phyloP scores from a whole-genome alignment of 2,113 vertebrate species.

The Alosa alosa region DNA sequence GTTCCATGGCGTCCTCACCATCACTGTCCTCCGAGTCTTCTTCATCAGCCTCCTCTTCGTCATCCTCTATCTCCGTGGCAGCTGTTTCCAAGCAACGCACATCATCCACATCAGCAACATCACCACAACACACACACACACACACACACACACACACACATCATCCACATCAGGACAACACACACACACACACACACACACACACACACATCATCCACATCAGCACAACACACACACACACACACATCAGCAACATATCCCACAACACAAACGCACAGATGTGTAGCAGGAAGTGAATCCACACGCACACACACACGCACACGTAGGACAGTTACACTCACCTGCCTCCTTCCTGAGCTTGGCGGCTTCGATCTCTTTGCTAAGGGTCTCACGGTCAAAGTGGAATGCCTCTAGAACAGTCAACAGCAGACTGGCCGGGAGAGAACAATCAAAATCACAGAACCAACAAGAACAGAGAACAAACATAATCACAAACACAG shows the following conservation, averaged over 20 bases:
- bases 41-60: slow-evolving; percentile 59
- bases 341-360: slow-evolving; percentile 70
- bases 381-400: slow-evolving; percentile 86
- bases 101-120: background rate
- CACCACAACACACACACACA: too few species aligned
- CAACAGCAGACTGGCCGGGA: slow-evolving; percentile 80
- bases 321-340: slow-evolving; percentile 53
- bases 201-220: too few species aligned
- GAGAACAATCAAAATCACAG: slow-evolving; percentile 13
- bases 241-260: background rate
- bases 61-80: slow-evolving; percentile 47
- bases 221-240: too few species aligned
- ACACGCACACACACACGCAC: background rate
- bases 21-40: slow-evolving; percentile 73
- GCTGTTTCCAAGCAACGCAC: background rate
- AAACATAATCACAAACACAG: background rate
- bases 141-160: too few species aligned
- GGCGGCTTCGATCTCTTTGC: slow-evolving; percentile 79
- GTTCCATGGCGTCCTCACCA: slow-evolving; percentile 57
- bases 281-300: too few species aligned
- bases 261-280: background rate
- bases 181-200: background rate
- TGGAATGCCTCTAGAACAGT: slow-evolving; percentile 92
- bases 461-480: background rate
- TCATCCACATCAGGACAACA: too few species aligned